These are phyloP conservation scores for Halictus quadricinctus DNA, from an alignment of 2,888 invertebrate species.

Conservation along the genomic window DNA sequence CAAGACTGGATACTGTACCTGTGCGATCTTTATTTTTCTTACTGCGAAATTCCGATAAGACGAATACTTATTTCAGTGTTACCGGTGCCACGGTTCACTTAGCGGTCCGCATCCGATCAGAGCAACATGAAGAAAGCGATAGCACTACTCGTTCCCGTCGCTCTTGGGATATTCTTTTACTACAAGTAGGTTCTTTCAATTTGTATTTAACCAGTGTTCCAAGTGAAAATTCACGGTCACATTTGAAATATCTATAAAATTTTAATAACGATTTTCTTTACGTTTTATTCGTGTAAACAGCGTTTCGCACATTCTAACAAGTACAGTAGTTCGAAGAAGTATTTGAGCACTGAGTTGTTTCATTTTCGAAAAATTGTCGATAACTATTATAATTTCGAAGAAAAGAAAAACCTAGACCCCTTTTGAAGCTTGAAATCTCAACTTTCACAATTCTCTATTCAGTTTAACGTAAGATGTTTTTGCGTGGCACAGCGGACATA, in stretches of 20 bases:
- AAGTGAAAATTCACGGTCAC: neutral
- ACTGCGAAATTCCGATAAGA: neutral
- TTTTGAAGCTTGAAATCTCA: neutral
- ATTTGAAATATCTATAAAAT: neutral
- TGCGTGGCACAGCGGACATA: neutral
- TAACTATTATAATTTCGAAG: neutral
- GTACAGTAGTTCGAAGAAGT: neutral
- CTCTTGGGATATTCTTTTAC: neutral
- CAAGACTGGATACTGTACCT: neutral
- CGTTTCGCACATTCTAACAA: neutral
- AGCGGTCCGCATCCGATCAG: neutral
- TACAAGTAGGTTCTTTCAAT: neutral
- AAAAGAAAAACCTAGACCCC: neutral
- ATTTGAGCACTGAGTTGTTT: neutral
- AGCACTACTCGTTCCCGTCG: neutral
- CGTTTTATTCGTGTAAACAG: neutral
- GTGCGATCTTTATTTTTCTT: neutral
- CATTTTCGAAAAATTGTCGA: neutral
- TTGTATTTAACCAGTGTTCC: neutral
- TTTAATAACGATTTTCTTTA: neutral
- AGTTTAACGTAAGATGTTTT: neutral
- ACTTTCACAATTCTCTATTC: neutral
- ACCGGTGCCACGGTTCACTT: neutral
- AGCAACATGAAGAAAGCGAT: conserved; percentile 31
- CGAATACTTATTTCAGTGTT: neutral